Evolutionary conservation across 2,797 vertebrate species (phyloP).

Genomic region (Pangasius krempfi): DNA sequence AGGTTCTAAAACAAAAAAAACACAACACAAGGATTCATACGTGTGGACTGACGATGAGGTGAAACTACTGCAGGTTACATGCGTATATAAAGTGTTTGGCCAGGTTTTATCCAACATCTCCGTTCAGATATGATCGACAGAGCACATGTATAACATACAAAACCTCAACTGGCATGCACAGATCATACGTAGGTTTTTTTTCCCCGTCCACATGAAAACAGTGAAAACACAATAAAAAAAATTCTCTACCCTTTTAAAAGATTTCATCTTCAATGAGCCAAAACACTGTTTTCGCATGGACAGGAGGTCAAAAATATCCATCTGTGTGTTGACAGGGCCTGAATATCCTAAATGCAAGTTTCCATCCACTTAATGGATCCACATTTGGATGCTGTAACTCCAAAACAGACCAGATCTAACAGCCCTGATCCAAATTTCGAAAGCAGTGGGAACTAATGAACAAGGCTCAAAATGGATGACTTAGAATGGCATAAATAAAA

Average conservation of each 20-base stretch:
- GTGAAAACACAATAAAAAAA: not conserved
- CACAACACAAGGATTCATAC: not conserved
- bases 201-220: not conserved
- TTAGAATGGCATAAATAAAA: constrained; percentile 4
- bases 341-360: not conserved
- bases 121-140: not conserved
- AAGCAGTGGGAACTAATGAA: constrained; percentile 28
- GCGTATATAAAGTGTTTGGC: not conserved
- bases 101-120: not conserved
- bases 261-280: no score
- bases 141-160: not conserved
- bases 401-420: constrained; percentile 4
- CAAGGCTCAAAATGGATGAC: not conserved
- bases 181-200: not conserved
- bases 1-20: not conserved
- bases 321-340: not conserved
- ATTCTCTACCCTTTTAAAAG: not conserved
- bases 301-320: not conserved
- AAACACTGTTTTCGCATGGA: not conserved
- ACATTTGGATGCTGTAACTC: not conserved
- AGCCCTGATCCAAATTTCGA: constrained; percentile 50
- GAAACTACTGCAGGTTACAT: not conserved
- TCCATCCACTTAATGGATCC: not conserved
- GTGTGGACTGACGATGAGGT: not conserved
- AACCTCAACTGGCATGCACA: not conserved